phyloP scores from a whole-genome alignment of 2,888 invertebrate genomes.

The Amphipoea oculea region DNA sequence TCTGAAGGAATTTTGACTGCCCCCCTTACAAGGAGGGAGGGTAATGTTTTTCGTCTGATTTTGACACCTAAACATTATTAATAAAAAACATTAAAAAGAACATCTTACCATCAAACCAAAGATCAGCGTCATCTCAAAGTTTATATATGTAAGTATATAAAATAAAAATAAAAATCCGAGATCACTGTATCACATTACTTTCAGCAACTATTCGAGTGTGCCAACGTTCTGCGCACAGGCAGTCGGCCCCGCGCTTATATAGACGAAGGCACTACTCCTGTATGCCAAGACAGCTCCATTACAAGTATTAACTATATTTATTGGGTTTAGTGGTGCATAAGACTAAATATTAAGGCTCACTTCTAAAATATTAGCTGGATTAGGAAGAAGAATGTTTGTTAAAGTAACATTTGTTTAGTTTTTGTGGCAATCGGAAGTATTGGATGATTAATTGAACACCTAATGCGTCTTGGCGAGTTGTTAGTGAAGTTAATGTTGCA shows the following conservation, averaged over 20 bases:
- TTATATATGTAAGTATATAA: constrained; percentile 40
- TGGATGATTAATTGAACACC: constrained; percentile 36
- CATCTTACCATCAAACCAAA: constrained; percentile 75
- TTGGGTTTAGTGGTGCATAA: constrained; percentile 13
- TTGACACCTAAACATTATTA: neutral
- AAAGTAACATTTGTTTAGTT: neutral
- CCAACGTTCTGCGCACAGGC: constrained; percentile 56
- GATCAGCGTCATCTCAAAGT: constrained; percentile 68
- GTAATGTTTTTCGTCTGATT: neutral
- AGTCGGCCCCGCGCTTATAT: constrained; percentile 57
- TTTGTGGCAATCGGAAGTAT: constrained; percentile 35
- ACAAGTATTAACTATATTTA: constrained; percentile 30
- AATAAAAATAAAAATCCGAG: constrained; percentile 60
- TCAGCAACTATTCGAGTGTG: constrained; percentile 58
- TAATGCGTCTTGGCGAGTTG: constrained; percentile 9
- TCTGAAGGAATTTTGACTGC: neutral
- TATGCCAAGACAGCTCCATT: constrained; percentile 52
- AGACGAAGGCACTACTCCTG: constrained; percentile 55
- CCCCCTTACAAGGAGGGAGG: neutral
- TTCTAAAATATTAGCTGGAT: neutral
- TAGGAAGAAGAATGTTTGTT: neutral
- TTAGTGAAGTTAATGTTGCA: constrained; percentile 38
- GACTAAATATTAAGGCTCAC: constrained; percentile 11
- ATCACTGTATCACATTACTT: constrained; percentile 76
- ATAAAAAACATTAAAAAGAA: neutral